Evolutionary conservation across 1,140 invertebrate genomes (phyloP).

Genomic region (Leptonema lineaticorne): DNA sequence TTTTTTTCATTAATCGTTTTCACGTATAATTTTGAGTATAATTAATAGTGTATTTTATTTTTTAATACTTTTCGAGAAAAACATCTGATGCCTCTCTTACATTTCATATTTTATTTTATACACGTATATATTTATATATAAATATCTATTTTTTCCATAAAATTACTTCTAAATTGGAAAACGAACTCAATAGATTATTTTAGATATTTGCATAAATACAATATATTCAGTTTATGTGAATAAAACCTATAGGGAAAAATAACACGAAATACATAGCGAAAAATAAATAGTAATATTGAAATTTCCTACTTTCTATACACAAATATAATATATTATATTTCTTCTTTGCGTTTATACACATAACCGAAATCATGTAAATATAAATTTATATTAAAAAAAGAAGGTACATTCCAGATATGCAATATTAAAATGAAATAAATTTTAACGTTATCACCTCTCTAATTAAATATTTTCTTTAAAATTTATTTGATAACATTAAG

Average conservation of each 20-base stretch:
- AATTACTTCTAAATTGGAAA: too few relatives aligned
- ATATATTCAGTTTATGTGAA: too few relatives aligned
- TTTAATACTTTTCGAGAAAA: conserved; percentile 17
- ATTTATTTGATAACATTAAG: conserved; percentile 11
- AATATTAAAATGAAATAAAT: conserved; percentile 29
- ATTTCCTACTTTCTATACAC: background rate
- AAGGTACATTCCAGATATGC: conserved; percentile 38
- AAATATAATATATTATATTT: background rate
- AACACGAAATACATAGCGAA: too few relatives aligned
- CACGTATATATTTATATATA: background rate
- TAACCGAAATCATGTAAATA: background rate
- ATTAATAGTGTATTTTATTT: conserved; percentile 10
- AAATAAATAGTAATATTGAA: too few relatives aligned
- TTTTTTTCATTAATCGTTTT: conserved; percentile 1
- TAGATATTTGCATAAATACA: too few relatives aligned
- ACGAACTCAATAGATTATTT: too few relatives aligned
- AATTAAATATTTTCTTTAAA: conserved; percentile 12
- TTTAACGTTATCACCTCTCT: conserved; percentile 5
- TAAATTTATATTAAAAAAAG: conserved; percentile 9
- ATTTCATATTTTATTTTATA: background rate
- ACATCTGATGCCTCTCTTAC: conserved; percentile 23
- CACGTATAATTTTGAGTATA: conserved; percentile 17
- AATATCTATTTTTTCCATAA: background rate
- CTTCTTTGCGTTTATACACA: background rate
- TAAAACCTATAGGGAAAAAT: too few relatives aligned